Percentiles rank a stretch among this genome's conserved stretches.
phyloP scores from a whole-genome alignment of 2,888 invertebrate genomes.

The Notocelia uddmanniana region DNA sequence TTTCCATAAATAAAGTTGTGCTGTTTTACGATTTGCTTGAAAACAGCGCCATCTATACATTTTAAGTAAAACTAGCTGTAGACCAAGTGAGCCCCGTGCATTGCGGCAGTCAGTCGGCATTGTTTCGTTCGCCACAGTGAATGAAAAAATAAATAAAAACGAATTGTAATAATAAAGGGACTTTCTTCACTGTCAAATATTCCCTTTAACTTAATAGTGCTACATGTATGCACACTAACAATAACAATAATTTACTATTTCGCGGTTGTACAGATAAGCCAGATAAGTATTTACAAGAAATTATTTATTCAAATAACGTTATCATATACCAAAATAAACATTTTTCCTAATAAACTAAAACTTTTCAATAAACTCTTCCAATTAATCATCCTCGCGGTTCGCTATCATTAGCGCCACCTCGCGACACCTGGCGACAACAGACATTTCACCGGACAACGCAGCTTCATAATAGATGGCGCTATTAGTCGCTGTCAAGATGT shows the following conservation, averaged over 20 bases:
- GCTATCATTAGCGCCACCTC: conserved; percentile 55
- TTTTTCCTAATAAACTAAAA: background rate
- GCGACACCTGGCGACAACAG: conserved; percentile 56
- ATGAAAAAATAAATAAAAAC: background rate
- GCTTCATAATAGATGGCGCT: conserved; percentile 78
- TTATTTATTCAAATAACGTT: background rate
- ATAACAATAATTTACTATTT: background rate
- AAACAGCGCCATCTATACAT: conserved; percentile 59
- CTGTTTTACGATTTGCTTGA: background rate
- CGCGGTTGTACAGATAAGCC: background rate
- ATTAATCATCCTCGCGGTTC: conserved; percentile 14
- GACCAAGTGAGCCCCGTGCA: conserved; percentile 25
- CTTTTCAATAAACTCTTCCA: conserved; percentile 15
- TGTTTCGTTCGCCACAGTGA: background rate
- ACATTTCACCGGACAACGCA: conserved; percentile 65
- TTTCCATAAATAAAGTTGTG: no score
- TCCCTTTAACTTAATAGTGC: background rate
- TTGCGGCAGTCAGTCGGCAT: background rate
- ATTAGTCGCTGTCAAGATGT: conserved; percentile 75
- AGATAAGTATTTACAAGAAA: background rate
- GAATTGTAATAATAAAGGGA: background rate
- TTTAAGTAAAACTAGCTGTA: conserved; percentile 50
- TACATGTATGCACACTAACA: background rate
- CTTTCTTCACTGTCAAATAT: background rate
- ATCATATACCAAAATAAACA: background rate